Percentiles rank a stretch among this genome's conserved stretches.
These are phyloP conservation scores for Tridacna crocea DNA, from an alignment of 2,888 invertebrate species.

Conservation along the genomic window DNA sequence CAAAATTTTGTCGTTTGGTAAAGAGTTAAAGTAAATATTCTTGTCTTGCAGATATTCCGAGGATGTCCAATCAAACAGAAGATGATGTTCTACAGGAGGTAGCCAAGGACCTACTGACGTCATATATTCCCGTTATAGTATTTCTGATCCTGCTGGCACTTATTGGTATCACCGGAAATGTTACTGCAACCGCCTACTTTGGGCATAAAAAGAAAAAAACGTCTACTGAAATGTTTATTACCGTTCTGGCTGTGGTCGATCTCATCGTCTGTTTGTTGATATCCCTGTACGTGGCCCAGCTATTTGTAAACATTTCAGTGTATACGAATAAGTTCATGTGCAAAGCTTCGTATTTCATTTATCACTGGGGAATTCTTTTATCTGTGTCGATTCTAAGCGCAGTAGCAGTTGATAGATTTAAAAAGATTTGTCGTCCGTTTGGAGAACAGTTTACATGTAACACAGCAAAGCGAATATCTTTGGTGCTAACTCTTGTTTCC, in stretches of 20 bases:
- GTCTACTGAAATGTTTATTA: constrained; percentile 10
- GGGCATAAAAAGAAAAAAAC: constrained; percentile 9
- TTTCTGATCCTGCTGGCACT: constrained; percentile 19
- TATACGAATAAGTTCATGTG: constrained; percentile 8
- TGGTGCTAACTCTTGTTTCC: background rate
- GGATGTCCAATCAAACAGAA: background rate
- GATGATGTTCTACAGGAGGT: background rate
- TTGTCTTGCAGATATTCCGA: no score
- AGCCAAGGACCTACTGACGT: background rate
- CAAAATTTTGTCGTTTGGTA: no score
- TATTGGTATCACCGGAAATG: constrained; percentile 11
- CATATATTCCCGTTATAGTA: constrained; percentile 12
- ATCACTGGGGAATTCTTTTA: constrained; percentile 12
- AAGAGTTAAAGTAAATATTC: no score
- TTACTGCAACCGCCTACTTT: background rate
- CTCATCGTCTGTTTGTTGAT: constrained; percentile 6
- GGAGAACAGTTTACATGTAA: background rate
- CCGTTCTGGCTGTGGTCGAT: constrained; percentile 3
- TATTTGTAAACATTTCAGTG: constrained; percentile 8
- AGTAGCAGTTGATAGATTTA: constrained; percentile 12
- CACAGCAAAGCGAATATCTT: background rate
- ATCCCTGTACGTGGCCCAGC: constrained; percentile 3
- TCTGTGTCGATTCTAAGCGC: constrained; percentile 3
- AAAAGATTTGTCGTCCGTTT: constrained; percentile 1
- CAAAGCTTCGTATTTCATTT: constrained; percentile 8